Percentiles rank a stretch among this genome's conserved stretches.
Evolutionary conservation across 2,113 vertebrate species (phyloP).

Genomic region (Pao palembangensis): DNA sequence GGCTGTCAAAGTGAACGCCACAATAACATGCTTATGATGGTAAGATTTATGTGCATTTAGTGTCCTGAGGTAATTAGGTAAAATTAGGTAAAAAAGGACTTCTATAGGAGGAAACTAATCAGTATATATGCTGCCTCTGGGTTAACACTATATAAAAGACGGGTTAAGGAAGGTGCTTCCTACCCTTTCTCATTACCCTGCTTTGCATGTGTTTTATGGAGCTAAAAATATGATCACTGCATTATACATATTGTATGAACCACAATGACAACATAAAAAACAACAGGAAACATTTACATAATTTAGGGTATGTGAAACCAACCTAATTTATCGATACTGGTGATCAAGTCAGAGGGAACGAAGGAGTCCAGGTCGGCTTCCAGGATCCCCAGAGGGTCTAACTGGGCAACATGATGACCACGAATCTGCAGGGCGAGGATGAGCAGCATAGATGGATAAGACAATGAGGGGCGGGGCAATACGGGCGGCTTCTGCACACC

Average conservation of each 20-base stretch:
- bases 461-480: background rate
- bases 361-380: slow-evolving; percentile 67
- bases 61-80: slow-evolving; percentile 30
- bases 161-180: background rate
- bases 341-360: slow-evolving; percentile 71
- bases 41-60: background rate
- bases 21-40: slow-evolving; percentile 10
- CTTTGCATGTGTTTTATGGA: background rate
- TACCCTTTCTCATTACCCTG: too few species aligned
- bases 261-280: background rate
- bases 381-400: slow-evolving; percentile 68
- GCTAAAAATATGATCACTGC: too few species aligned
- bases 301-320: slow-evolving; percentile 6
- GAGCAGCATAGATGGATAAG: background rate
- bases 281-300: background rate
- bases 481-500: too few species aligned
- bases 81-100: slow-evolving; percentile 3
- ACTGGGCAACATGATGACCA: slow-evolving; percentile 67
- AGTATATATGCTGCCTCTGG: slow-evolving; percentile 24
- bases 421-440: slow-evolving; percentile 45
- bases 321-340: slow-evolving; percentile 71
- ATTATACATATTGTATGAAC: too few species aligned
- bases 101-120: slow-evolving; percentile 40
- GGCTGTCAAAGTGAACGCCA: slow-evolving; percentile 25
- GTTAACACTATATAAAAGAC: background rate